A percentile compares a stretch with the other conserved stretches of the same genome.
These are phyloP conservation scores for Protonibea diacanthus DNA, from an alignment of 2,797 vertebrate species.

Conservation along the genomic window DNA sequence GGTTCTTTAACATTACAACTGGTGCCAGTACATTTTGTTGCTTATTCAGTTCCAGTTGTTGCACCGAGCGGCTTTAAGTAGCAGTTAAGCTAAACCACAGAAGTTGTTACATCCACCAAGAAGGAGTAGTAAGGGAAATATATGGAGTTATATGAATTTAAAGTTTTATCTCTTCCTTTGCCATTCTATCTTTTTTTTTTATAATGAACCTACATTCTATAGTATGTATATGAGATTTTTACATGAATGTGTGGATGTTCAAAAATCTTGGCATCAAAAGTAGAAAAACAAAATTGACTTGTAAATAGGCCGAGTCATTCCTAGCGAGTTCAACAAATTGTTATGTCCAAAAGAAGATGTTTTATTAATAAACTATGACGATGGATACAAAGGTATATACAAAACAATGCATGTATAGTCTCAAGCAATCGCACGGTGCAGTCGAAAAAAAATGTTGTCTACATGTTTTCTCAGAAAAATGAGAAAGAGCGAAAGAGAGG, in stretches of 20 bases:
- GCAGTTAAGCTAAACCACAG: slow-evolving; percentile 47
- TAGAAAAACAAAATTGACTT: slow-evolving; percentile 77
- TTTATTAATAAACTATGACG: slow-evolving; percentile 83
- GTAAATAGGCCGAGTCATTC: slow-evolving; percentile 86
- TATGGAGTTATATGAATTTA: slow-evolving; percentile 33
- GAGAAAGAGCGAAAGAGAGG: slow-evolving; percentile 61
- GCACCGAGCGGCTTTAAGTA: slow-evolving; percentile 57
- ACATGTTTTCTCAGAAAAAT: slow-evolving; percentile 83
- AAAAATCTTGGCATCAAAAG: slow-evolving; percentile 84
- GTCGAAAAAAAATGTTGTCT: slow-evolving; percentile 85
- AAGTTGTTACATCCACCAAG: slow-evolving; percentile 49
- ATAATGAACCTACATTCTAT: slow-evolving; percentile 72
- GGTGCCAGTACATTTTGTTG: slow-evolving; percentile 35
- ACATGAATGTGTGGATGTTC: slow-evolving; percentile 87
- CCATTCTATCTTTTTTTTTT: slow-evolving; percentile 62
- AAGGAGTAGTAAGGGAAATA: slow-evolving; percentile 47
- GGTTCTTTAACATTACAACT: slow-evolving; percentile 19
- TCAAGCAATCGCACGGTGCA: slow-evolving; percentile 90
- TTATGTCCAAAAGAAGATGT: slow-evolving; percentile 83
- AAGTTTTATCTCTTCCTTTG: slow-evolving; percentile 55
- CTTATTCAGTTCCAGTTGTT: slow-evolving; percentile 39
- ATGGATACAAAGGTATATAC: slow-evolving; percentile 84
- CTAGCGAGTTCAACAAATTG: slow-evolving; percentile 83
- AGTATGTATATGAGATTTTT: slow-evolving; percentile 85
- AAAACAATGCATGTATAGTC: slow-evolving; percentile 91